Conservation (phyloP, 2,888 invertebrate species). For the Hirtodrosophila duncani region DNA sequence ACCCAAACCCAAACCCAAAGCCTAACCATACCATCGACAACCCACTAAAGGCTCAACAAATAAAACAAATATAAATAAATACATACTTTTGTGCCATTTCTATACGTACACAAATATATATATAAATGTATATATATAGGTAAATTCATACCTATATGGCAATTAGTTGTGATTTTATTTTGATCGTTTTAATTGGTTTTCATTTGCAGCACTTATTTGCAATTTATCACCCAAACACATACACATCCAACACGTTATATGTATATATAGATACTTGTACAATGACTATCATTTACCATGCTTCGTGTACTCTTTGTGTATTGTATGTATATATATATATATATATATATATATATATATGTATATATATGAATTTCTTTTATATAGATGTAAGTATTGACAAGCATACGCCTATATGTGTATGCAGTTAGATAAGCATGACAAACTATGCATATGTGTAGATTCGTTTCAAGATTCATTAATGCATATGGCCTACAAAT, state of each 20-base stretch:
- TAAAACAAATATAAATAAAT: background rate
- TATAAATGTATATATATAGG: conserved; percentile 17
- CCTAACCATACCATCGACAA: too few relatives aligned
- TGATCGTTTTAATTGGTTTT: conserved; percentile 56
- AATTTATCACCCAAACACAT: conserved; percentile 54
- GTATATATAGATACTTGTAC: conserved; percentile 3
- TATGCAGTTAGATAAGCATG: too few relatives aligned
- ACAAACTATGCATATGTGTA: too few relatives aligned
- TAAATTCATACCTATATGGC: conserved; percentile 14
- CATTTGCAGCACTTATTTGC: conserved; percentile 53
- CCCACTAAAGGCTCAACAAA: too few relatives aligned
- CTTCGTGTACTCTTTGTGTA: conserved; percentile 14
- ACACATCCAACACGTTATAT: conserved; percentile 29
- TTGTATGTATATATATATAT: background rate
- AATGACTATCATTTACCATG: conserved; percentile 32
- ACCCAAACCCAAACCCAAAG: too few relatives aligned
- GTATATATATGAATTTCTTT: background rate
- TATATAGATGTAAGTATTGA: too few relatives aligned
- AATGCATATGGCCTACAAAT: too few relatives aligned
- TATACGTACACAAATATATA: conserved; percentile 8
- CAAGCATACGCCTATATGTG: too few relatives aligned
- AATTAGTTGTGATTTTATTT: conserved; percentile 29
- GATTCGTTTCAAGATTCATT: too few relatives aligned
- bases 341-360: background rate
- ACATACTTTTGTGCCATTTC: conserved; percentile 3